phyloP scores from a whole-genome alignment of 64 coral and sea anemone species.

The Anthopleura sola region DNA sequence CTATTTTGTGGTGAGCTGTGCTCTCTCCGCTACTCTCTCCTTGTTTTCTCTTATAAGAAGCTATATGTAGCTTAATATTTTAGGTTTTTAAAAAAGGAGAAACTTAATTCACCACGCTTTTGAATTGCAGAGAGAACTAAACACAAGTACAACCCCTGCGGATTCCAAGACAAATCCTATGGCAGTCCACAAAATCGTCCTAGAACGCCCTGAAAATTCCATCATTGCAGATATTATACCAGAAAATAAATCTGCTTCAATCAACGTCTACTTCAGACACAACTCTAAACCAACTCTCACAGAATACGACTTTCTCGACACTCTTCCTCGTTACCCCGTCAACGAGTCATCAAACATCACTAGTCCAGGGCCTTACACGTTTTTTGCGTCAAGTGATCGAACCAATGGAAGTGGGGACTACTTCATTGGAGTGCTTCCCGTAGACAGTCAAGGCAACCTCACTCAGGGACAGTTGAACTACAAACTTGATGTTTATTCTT shows the following conservation, averaged over 20 bases:
- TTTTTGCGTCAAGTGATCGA: conserved; percentile 46
- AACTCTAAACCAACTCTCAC: conserved; percentile 22
- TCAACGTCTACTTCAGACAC: conserved; percentile 46
- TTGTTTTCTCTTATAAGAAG: too few species aligned
- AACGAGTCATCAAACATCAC: conserved; percentile 20
- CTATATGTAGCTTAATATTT: too few species aligned
- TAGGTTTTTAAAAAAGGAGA: too few species aligned
- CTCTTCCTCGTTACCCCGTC: conserved; percentile 27
- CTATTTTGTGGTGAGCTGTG: too few species aligned
- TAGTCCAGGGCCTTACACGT: conserved; percentile 31
- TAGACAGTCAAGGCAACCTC: background rate
- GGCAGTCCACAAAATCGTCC: conserved; percentile 45
- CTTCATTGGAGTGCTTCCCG: conserved; percentile 58
- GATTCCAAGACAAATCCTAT: conserved; percentile 6
- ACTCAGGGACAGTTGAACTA: conserved; percentile 36
- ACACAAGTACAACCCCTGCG: conserved; percentile 21
- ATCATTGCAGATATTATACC: conserved; percentile 54
- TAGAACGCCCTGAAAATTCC: conserved; percentile 25
- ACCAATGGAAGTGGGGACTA: conserved; percentile 60
- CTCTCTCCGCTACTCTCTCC: too few species aligned
- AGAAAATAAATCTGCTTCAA: background rate
- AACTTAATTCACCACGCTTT: background rate
- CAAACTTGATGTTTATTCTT: conserved; percentile 60
- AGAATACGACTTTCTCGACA: conserved; percentile 55
- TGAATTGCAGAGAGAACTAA: conserved; percentile 23